These are phyloP conservation scores for Myxocyprinus asiaticus DNA, from an alignment of 2,113 vertebrate species.

Conservation along the genomic window DNA sequence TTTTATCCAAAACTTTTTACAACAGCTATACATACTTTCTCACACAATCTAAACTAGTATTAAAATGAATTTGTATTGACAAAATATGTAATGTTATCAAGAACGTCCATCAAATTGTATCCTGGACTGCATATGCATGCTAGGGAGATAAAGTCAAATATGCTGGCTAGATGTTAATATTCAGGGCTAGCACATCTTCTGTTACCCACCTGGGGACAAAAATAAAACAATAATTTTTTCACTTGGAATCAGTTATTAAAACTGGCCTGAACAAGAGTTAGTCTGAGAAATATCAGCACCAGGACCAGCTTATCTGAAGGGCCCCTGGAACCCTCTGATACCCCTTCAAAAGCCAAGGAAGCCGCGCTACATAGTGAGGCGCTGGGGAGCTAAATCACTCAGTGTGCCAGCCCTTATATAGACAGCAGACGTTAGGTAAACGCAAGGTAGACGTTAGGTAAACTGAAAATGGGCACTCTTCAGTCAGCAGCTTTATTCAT, in stretches of 20 bases:
- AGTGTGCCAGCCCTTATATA: slow-evolving; percentile 69
- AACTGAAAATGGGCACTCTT: slow-evolving; percentile 68
- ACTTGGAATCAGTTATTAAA: slow-evolving; percentile 10
- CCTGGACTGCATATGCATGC: too few relatives aligned
- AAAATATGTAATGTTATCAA: too few relatives aligned
- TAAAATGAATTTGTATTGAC: too few relatives aligned
- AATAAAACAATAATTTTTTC: slow-evolving; percentile 9
- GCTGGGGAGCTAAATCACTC: slow-evolving; percentile 25
- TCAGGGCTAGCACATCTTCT: background rate
- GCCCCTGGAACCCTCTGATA: slow-evolving; percentile 28
- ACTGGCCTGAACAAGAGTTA: slow-evolving; percentile 9
- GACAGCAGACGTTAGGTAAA: slow-evolving; percentile 80
- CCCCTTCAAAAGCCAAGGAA: slow-evolving; percentile 27
- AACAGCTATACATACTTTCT: too few relatives aligned
- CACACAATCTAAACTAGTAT: too few relatives aligned
- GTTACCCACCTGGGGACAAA: background rate
- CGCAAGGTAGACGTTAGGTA: slow-evolving; percentile 78
- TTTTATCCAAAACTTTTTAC: too few relatives aligned
- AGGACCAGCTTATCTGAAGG: slow-evolving; percentile 50
- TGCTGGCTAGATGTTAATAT: too few relatives aligned
- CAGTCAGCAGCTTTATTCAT: slow-evolving; percentile 66
- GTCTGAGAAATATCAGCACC: slow-evolving; percentile 41
- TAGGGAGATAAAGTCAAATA: too few relatives aligned
- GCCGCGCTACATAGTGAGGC: slow-evolving; percentile 33
- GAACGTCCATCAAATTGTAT: too few relatives aligned